Percentiles rank a stretch among this genome's conserved stretches.
Evolutionary conservation across 2,113 vertebrate species (phyloP).

Genomic region (Cephalopholis sonnerati): DNA sequence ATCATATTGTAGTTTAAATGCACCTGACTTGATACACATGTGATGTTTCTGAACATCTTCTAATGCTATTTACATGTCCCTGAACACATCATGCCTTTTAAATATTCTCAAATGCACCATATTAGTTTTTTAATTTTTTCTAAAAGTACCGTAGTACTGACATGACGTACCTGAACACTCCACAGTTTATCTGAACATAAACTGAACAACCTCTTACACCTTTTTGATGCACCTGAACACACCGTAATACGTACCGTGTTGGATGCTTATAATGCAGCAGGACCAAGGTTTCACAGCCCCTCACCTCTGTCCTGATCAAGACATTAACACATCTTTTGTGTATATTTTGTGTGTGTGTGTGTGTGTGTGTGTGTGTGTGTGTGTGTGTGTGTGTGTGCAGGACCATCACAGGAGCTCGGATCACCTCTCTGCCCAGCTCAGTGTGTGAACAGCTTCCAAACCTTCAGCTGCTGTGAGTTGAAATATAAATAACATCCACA

Average conservation of each 20-base stretch:
- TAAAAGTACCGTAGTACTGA: no score
- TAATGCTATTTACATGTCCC: no score
- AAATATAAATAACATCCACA: not conserved
- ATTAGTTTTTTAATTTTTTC: not conserved
- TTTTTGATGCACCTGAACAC: no score
- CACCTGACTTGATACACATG: no score
- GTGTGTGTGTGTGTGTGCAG: conserved; percentile 79
- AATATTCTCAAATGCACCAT: not conserved
- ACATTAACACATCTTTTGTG: not conserved
- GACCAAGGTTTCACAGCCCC: no score
- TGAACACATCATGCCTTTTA: not conserved
- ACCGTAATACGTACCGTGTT: no score
- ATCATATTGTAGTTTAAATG: not conserved
- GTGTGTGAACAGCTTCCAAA: conserved; percentile 92
- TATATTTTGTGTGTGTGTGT: conserved; percentile 21
- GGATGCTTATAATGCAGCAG: no score
- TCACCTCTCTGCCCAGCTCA: conserved; percentile 88
- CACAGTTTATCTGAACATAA: not conserved
- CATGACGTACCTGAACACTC: not conserved
- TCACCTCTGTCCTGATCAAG: no score
- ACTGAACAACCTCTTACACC: no score
- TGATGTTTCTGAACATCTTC: not conserved
- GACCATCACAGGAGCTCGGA: conserved; percentile 93
- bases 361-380: conserved; percentile 37
- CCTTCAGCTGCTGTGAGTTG: conserved; percentile 93